Evolutionary conservation across 1,140 invertebrate genomes (phyloP).

Genomic region (Bursaphelenchus mucronatus): DNA sequence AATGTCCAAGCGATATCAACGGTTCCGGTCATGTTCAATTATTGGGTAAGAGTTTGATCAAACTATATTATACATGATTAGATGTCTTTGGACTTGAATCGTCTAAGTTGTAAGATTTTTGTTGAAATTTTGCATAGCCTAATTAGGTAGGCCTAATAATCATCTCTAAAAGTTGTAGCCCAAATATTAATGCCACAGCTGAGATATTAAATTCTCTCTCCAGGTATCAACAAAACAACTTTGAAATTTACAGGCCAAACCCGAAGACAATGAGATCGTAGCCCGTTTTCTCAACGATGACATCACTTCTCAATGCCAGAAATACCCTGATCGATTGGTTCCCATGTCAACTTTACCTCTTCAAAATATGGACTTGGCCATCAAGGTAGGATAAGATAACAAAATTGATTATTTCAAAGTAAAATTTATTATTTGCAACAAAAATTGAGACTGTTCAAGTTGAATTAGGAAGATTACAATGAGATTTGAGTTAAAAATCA

Average conservation of each 20-base stretch:
- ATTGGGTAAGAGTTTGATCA: conserved; percentile 63
- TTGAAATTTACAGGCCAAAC: conserved; percentile 65
- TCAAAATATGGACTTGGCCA: conserved; percentile 66
- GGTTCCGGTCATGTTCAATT: conserved; percentile 70
- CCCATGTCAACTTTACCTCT: conserved; percentile 68
- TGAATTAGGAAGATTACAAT: no score
- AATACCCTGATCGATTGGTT: conserved; percentile 65
- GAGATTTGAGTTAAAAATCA: neutral
- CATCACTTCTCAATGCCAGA: conserved; percentile 63
- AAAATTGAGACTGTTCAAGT: no score
- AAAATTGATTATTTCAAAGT: conserved; percentile 1
- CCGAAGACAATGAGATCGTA: conserved; percentile 65
- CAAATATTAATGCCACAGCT: no score
- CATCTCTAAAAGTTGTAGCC: no score
- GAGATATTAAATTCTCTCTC: no score
- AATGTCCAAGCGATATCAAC: conserved; percentile 68
- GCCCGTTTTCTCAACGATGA: conserved; percentile 66
- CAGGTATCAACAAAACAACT: no score
- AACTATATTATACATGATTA: conserved; percentile 20
- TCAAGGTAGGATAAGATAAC: conserved; percentile 56
- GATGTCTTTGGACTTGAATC: neutral
- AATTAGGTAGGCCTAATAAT: neutral
- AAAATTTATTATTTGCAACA: no score
- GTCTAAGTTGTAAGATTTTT: neutral
- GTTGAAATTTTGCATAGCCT: neutral